Conservation (phyloP, 2,113 vertebrate species). For the Centrocercus urophasianus region DNA sequence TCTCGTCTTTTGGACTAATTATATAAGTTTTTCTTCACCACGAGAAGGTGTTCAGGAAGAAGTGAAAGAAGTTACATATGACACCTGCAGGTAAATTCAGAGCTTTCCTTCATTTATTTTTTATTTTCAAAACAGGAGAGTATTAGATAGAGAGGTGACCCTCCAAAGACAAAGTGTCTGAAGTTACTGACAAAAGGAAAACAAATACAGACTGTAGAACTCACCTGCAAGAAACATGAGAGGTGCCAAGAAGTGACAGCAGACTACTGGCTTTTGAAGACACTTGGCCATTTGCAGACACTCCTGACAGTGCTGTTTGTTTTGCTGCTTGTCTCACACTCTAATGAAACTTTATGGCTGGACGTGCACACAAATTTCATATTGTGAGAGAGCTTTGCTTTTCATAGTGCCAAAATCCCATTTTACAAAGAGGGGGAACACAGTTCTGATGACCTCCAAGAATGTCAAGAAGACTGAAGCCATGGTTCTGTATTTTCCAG, state of each 20-base stretch:
- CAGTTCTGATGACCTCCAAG: background rate
- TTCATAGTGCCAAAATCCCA: background rate
- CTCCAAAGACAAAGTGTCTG: background rate
- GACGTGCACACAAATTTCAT: fast-evolving
- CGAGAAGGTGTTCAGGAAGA: background rate
- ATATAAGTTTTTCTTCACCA: background rate
- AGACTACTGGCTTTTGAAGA: background rate
- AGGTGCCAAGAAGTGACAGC: background rate
- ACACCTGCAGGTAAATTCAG: background rate
- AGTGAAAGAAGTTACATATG: background rate
- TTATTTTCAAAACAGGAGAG: background rate
- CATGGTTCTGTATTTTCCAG: background rate
- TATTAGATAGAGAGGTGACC: background rate
- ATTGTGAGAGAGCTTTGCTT: background rate
- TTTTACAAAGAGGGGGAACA: background rate
- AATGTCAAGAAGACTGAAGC: background rate
- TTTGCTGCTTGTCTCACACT: background rate
- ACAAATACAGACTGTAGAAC: background rate
- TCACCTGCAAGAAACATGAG: background rate
- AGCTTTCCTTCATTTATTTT: background rate
- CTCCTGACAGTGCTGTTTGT: background rate
- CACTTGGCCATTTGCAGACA: background rate
- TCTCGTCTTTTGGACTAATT: background rate
- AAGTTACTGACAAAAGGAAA: background rate
- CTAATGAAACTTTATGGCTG: background rate